These are phyloP conservation scores for Aleadryas rufinucha DNA, from an alignment of 2,113 vertebrate genomes.

Conservation along the genomic window DNA sequence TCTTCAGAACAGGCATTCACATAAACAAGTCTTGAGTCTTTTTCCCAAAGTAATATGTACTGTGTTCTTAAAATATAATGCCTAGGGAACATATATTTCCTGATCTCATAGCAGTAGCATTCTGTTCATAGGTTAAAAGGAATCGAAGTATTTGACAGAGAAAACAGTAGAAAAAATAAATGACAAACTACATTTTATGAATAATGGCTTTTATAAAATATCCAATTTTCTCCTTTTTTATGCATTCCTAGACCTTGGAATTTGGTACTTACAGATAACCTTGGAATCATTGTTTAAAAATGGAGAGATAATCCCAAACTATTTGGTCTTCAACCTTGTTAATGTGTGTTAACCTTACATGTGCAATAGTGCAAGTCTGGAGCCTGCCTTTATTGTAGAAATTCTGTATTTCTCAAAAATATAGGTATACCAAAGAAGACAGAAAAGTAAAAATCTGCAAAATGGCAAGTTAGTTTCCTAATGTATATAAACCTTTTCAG, in stretches of 20 bases:
- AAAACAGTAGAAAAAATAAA: not conserved
- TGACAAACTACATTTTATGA: not conserved
- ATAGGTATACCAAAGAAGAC: not conserved
- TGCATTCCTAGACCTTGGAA: not conserved
- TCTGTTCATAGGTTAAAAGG: not conserved
- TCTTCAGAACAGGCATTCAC: not conserved
- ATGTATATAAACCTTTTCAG: not conserved
- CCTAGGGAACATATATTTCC: not conserved
- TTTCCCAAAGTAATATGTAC: not conserved
- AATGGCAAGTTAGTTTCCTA: not conserved
- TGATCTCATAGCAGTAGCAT: not conserved
- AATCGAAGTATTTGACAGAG: not conserved
- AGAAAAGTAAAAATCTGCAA: not conserved
- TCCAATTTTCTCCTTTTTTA: not conserved
- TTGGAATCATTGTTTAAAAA: not conserved
- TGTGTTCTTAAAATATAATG: not conserved
- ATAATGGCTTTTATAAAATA: not conserved
- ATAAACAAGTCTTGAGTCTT: not conserved
- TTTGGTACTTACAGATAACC: not conserved
- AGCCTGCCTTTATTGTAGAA: not conserved
- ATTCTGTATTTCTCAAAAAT: not conserved
- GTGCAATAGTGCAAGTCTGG: not conserved
- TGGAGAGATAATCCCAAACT: not conserved
- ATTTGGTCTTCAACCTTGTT: not conserved
- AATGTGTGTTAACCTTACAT: not conserved